Evolutionary conservation across 2,797 vertebrate genomes (phyloP), one percentile per base, ranked within the genome.

Genomic region (Orestias chungarensis): DNA sequence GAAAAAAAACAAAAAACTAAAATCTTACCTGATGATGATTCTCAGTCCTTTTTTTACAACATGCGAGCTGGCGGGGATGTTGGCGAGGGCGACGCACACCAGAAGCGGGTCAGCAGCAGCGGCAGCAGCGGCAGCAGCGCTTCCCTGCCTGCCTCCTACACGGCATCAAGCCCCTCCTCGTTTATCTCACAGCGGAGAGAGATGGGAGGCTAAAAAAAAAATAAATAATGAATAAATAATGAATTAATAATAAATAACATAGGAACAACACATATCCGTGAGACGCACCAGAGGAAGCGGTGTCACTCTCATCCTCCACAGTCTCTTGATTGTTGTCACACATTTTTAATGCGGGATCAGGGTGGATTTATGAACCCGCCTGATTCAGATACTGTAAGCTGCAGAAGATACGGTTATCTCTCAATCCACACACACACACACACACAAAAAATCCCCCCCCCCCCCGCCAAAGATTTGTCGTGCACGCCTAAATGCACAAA

Each of bases 101-200:
- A 47, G 84, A 80, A 83, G 87, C 89, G 85, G 86, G 83, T 90
- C 89, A 82, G 86, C 88, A 81, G 85, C 82, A 81, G 71, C 74
- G 82, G n/a, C 89, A 82, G 86, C 88, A 81, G 85, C 89, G 81
- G 86, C 88, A 81, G 85, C 82, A 81, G 71, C 74, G 82, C 78
- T 66, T 64, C 64, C 67, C 81, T 81, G 79, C 74, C 84, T 89
- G 82, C 84, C 87, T 90, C 87, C 90, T 88, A 84, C 86, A 81
- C 90, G 44, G 84, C 82, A 77, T 81, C 91, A 93, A 93, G 92
- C 93, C 94, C 94, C 94, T 94, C 92, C 93, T 93, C 89, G 88
- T 91, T 90, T 85, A 91, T 88, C 92, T 88, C 89, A 92, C 89
- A 89, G 88, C 82, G 88, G 78, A 81, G 80, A 80, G 86, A 80